Evolutionary conservation across 2,888 invertebrate genomes (phyloP), one percentile per base, ranked within the genome.

Genomic region (Microplitis deprimator): DNA sequence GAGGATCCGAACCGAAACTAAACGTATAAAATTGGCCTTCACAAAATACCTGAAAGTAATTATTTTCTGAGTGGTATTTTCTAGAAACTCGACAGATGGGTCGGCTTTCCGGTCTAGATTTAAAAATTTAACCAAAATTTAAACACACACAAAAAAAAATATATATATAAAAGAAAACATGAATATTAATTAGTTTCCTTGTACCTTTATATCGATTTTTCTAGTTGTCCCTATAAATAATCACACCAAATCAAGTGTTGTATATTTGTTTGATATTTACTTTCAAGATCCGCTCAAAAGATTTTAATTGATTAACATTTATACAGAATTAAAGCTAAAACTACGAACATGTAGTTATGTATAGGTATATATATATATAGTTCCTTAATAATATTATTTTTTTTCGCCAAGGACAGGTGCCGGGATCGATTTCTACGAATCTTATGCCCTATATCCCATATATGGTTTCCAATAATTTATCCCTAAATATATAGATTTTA

Each of bases 401-500:
- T 75, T 71, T 76, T 71, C 59, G 70, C 59, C n/a, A n/a, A 50
- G 64, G 69, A 41, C 68, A 68, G 67, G 38, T 74, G 72, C 67
- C 67, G n/a, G 59, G 50, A 59, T 73, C 7, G n/a, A 59, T 50
- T 73, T 73, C 73, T 16, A 40, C 73, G 73, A 73, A 73, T 67
- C 67, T 20, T 16, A 16, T 29, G 60, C 67, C 20, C 69, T 62
- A 68, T 41, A 13, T 67, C 65, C 60, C 70, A 50, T 13, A 61
- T 50, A 50, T 41, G 72, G 68, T 38, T 72, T 76, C 76, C 50
- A 71, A 71, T 76, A 72, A 76, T 76, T 72, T 78, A 76, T 79
- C 73, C 65, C 73, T 78, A 72, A 71, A 73, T 65, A 76, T 76
- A 75, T 67, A 61, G 76, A 60, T 61, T 59, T 59, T 65, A 70